Evolutionary conservation across 2,113 vertebrate species (phyloP), one percentile per base, ranked within the genome.

Genomic region (Aptenodytes forsteri): DNA sequence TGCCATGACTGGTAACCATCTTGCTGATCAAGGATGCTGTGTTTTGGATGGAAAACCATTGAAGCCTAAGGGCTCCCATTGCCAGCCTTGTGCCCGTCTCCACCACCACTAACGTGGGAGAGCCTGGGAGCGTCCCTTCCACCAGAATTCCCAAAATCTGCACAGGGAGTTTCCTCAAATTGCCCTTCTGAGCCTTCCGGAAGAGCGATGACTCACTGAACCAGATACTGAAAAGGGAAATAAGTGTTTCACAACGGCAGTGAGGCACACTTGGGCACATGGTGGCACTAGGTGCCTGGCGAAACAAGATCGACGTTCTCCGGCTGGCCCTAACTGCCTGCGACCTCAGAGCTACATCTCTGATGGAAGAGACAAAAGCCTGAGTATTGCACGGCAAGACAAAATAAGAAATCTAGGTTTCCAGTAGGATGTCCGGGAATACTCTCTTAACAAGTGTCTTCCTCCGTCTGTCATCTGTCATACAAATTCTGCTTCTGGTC

Each of bases 371-470:
- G 54, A 25, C 40, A 77, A 82, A 85, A 64, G 36, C 52, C 64
- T 20, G 52, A 40, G 38, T 42, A 65, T 14, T 2, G 22, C 56
- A 70, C 1, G 1, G 46, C 38, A 87, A 87, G 70, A 44, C 46
- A 58, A 52, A 70, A 38, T 10, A 61, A 83, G 78, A 72, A 72
- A 56, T 15, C 44, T 4, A n/a, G 52, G 30, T 62, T 87, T 89
- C 54, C 79, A 66, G 1, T 50, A 29, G 22, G 71, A 83, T 73
- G n/a, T 90, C 95, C 96, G 91, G 81, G 70, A 94, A 91, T 64
- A 64, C 49, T 97, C 84, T 46, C 58, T 77, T 87, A 90, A 59
- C 75, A 90, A 95, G 62, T 80, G 87, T 92, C 77, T 67, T 87
- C 69, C 77, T 89, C 61, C 5, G 2, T 66, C 90, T 96, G 93